Conservation (phyloP, 2,113 vertebrate genomes). For the Salvelinus alpinus region DNA sequence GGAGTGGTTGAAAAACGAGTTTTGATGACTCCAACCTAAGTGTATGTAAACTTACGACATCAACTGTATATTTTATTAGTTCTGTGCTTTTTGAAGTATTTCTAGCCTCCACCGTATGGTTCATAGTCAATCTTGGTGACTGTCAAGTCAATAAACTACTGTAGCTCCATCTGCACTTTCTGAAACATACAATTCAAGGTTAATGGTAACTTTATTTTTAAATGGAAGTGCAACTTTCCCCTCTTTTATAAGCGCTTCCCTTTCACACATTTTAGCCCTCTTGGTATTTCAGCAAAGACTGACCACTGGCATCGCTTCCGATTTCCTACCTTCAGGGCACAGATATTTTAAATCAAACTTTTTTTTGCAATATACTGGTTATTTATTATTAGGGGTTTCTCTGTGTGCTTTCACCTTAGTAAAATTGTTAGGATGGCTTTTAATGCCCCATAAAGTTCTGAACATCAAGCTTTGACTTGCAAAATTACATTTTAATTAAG, state of each 20-base stretch:
- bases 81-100: constrained; percentile 54
- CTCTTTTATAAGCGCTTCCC: neutral
- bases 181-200: constrained; percentile 51
- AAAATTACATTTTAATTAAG: neutral
- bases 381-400: neutral
- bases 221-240: neutral
- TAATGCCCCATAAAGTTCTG: neutral
- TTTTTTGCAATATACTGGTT: neutral
- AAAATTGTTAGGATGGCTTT: neutral
- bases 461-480: neutral
- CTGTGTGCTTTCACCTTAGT: neutral
- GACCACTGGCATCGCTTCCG: neutral
- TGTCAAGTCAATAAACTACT: constrained; percentile 8
- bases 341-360: neutral
- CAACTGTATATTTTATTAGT: constrained; percentile 16
- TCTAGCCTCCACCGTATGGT: constrained; percentile 29
- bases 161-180: constrained; percentile 55
- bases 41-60: too few relatives aligned
- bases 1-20: too few relatives aligned
- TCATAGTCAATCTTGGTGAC: neutral
- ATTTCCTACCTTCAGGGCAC: neutral
- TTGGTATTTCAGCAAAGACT: neutral
- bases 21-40: too few relatives aligned
- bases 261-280: neutral
- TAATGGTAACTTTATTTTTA: constrained; percentile 32